Percentiles rank a stretch among this genome's conserved stretches.
phyloP scores from a whole-genome alignment of 2,113 vertebrate genomes.

The Tetrax tetrax region DNA sequence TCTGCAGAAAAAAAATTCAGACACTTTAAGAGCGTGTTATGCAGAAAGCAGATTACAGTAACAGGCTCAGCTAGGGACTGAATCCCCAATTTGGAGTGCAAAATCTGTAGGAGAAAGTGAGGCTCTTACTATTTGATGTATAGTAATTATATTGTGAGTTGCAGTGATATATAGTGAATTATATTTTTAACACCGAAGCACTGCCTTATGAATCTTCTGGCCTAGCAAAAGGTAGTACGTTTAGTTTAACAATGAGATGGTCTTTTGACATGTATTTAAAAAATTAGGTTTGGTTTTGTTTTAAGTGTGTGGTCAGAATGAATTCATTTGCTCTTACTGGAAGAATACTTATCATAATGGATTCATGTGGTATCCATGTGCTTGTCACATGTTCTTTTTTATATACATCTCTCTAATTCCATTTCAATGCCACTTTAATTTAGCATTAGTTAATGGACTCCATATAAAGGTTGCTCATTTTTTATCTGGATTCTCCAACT shows the following conservation, averaged over 20 bases:
- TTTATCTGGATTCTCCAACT: slow-evolving; percentile 42
- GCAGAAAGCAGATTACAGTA: background rate
- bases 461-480: slow-evolving; percentile 63
- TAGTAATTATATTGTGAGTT: background rate
- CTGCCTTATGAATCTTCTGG: background rate
- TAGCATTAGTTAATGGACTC: slow-evolving; percentile 73
- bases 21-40: background rate
- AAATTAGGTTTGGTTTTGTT: slow-evolving; percentile 60
- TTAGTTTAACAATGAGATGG: slow-evolving; percentile 4
- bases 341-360: slow-evolving; percentile 75
- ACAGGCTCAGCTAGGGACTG: background rate
- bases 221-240: slow-evolving; percentile 7
- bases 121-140: background rate
- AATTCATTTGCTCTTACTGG: slow-evolving; percentile 76
- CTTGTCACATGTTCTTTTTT: slow-evolving; percentile 69
- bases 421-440: slow-evolving; percentile 74
- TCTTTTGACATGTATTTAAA: slow-evolving; percentile 60
- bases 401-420: slow-evolving; percentile 64
- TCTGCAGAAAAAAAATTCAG: background rate
- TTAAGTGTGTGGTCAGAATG: slow-evolving; percentile 64
- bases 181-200: background rate
- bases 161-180: background rate
- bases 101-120: background rate
- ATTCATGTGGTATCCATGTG: slow-evolving; percentile 71
- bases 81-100: background rate